phyloP scores from a whole-genome alignment of 2,113 vertebrate species.

The Bos javanicus region DNA sequence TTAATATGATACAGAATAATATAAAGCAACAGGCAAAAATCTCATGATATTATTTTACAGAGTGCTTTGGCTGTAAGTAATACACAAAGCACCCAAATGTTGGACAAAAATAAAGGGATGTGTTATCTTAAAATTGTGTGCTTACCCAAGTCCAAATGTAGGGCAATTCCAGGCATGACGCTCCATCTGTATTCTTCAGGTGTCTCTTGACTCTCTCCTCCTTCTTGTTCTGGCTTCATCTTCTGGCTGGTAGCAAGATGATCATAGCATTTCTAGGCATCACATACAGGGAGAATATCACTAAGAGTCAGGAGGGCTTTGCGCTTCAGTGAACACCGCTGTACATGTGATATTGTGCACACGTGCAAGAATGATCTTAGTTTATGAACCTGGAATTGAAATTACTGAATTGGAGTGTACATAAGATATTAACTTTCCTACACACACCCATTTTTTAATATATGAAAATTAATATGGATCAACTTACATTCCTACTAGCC shows the following conservation, averaged over 20 bases:
- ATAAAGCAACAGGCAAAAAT: neutral
- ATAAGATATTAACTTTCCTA: neutral
- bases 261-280: neutral
- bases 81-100: neutral
- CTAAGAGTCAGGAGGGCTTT: neutral
- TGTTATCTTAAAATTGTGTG: neutral
- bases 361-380: neutral
- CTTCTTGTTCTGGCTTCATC: neutral
- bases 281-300: neutral
- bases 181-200: neutral
- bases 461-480: neutral
- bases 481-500: neutral
- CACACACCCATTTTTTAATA: neutral
- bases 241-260: neutral
- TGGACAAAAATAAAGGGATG: neutral
- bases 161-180: neutral
- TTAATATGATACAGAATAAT: neutral
- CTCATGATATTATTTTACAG: neutral
- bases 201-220: neutral
- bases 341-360: neutral
- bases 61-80: neutral
- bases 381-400: neutral
- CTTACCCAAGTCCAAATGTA: neutral
- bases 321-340: neutral
- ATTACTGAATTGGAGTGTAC: neutral